These are phyloP conservation scores for Agrochola lychnidis DNA, from an alignment of 2,888 invertebrate genomes.

Conservation along the genomic window DNA sequence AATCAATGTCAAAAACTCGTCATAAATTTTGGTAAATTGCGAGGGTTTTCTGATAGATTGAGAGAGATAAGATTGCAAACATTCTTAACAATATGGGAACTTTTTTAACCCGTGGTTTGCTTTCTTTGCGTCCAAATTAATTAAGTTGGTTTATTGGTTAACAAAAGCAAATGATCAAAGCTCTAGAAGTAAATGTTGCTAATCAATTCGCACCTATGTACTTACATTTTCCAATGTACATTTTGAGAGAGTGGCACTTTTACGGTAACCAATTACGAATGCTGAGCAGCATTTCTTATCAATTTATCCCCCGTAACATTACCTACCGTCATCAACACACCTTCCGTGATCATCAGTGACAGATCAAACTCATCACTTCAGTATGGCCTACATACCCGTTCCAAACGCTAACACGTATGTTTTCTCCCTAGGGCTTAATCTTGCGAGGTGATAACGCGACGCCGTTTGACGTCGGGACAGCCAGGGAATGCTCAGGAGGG, in stretches of 20 bases:
- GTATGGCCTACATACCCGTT: not conserved
- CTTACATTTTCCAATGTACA: not conserved
- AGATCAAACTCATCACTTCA: not conserved
- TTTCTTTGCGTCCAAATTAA: no score
- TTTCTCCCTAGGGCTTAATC: constrained; percentile 36
- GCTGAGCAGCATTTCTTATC: not conserved
- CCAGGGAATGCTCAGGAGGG: not conserved
- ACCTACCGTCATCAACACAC: not conserved
- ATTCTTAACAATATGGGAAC: no score
- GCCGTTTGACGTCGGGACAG: constrained; percentile 28
- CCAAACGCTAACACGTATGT: constrained; percentile 22
- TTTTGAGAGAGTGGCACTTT: not conserved
- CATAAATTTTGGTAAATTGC: no score
- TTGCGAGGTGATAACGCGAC: constrained; percentile 47
- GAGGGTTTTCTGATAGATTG: not conserved
- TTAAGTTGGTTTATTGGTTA: not conserved
- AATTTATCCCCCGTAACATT: constrained; percentile 2
- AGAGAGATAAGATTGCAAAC: no score
- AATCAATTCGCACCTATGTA: not conserved
- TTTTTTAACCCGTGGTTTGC: not conserved
- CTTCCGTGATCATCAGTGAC: not conserved
- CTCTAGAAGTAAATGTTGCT: not conserved
- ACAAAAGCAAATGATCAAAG: not conserved
- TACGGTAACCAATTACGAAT: not conserved
- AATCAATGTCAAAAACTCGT: no score